Conservation (phyloP, 2,797 vertebrate species). For the Meda fulgida region DNA sequence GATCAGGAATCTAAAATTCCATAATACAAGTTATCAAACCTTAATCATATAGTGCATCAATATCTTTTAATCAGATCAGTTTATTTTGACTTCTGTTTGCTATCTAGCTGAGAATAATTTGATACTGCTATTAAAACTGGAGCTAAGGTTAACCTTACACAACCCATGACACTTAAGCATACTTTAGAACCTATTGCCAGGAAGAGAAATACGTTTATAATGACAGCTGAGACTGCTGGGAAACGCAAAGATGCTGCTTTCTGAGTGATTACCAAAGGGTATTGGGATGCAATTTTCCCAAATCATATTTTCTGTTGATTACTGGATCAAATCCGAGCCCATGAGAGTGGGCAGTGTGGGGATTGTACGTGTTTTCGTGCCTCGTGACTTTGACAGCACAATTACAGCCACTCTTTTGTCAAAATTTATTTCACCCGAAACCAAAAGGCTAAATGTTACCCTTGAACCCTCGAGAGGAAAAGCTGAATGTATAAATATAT, state of each 20-base stretch:
- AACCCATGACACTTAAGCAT: slow-evolving; percentile 22
- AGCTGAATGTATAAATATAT: slow-evolving; percentile 34
- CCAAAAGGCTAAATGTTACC: slow-evolving; percentile 8
- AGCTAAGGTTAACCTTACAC: slow-evolving; percentile 36
- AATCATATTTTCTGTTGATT: slow-evolving; percentile 37
- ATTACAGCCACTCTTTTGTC: slow-evolving; percentile 34
- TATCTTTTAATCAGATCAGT: slow-evolving; percentile 12
- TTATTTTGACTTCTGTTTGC: slow-evolving; percentile 24
- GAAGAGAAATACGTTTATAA: slow-evolving; percentile 30
- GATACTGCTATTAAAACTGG: slow-evolving; percentile 15
- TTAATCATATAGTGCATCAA: slow-evolving; percentile 2
- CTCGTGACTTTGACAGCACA: slow-evolving; percentile 14
- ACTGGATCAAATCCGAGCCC: slow-evolving; percentile 21
- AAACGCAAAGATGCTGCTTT: slow-evolving; percentile 30
- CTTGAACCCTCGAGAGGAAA: slow-evolving; percentile 29
- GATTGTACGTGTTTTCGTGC: not conserved
- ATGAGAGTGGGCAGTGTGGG: slow-evolving; percentile 21
- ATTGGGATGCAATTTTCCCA: slow-evolving; percentile 8
- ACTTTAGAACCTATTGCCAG: slow-evolving; percentile 13
- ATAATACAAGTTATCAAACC: not conserved
- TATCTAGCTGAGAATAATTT: not conserved
- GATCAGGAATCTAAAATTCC: not conserved
- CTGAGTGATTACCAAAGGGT: slow-evolving; percentile 14
- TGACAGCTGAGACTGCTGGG: slow-evolving; percentile 27
- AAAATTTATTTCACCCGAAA: slow-evolving; percentile 21